Conservation (phyloP, 2,797 vertebrate genomes). For the Myotis findleyi region DNA sequence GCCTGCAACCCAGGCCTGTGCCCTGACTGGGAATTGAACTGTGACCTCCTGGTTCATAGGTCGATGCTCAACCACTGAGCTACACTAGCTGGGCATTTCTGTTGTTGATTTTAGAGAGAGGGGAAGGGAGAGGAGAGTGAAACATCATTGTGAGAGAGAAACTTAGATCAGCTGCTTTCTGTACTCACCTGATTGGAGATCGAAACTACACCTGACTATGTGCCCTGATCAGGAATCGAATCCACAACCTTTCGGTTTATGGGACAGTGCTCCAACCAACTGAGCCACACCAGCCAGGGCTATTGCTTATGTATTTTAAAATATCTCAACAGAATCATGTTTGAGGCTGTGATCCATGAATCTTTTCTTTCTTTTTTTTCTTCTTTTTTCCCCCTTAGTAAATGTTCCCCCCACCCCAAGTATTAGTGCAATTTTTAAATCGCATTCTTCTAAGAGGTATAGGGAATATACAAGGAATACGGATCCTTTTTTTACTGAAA, state of each 20-base stretch:
- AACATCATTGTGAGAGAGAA: too few species aligned
- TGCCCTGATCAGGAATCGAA: not conserved
- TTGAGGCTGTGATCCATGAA: not conserved
- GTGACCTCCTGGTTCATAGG: too few species aligned
- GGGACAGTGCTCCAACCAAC: not conserved
- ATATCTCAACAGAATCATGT: not conserved
- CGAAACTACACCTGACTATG: not conserved
- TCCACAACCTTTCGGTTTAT: not conserved
- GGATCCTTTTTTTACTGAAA: not conserved
- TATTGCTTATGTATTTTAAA: not conserved
- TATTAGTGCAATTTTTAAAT: not conserved
- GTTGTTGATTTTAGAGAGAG: too few species aligned
- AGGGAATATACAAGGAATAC: not conserved
- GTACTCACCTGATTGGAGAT: too few species aligned
- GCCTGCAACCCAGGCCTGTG: too few species aligned
- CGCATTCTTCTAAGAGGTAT: not conserved
- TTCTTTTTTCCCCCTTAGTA: not conserved
- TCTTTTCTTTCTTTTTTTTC: not conserved
- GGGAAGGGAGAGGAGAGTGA: too few species aligned
- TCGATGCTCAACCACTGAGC: too few species aligned
- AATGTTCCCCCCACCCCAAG: not conserved
- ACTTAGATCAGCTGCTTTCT: too few species aligned
- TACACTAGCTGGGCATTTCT: too few species aligned
- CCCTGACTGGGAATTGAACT: too few species aligned
- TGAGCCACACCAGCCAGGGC: not conserved